Evolutionary conservation across 1,140 invertebrate species (phyloP), one percentile per base, ranked within the genome.

Genomic region (Asobara japonica): DNA sequence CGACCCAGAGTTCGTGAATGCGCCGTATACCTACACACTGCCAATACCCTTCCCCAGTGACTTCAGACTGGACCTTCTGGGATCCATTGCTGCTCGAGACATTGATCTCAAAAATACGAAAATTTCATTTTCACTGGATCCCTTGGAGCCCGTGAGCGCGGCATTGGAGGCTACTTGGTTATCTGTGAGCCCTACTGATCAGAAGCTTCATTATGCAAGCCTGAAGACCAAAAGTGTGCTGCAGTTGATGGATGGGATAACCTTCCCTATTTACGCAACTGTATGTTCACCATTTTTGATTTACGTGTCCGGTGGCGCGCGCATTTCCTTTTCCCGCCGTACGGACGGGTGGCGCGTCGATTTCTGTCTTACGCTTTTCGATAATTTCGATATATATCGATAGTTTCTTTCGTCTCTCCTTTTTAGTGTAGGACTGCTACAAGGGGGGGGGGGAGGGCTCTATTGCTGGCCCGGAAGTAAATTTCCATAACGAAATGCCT

Each of bases 11-110:
- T 79, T 79, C 31, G 13, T 65, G 18, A 27, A 77, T 41, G 29
- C 56, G 8, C 69, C 72, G 13, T 80, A 80, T 41, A 68, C 65
- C 45, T 78, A 74, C 67, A 62, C 11, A 20, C 18, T 80, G 2
- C 73, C 75, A 7, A 80, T 80, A 74, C 78, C 78, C 16, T 77
- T 78, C n/a, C 74, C 75, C 10, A 72, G 68, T 36, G 48, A 71
- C n/a, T 45, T 75, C 16, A 33, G 67, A 29, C 2, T 80, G 13
- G 29, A 71, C 11, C 36, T 65, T 13, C 71, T 77, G 22, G 64
- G 65, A 0, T 7, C 18, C 25, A 78, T 80, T 31, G 56, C 69
- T 3, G 78, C 73, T 1, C 65, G 60, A 33, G 78, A 80, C 38
- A 41, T 77, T 20, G 77, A 80, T 69, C 18, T 78, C 10, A 61